Percentiles rank a stretch among this genome's conserved stretches.
Evolutionary conservation across 2,113 vertebrate species (phyloP).

Genomic region (Datnioides undecimradiatus): DNA sequence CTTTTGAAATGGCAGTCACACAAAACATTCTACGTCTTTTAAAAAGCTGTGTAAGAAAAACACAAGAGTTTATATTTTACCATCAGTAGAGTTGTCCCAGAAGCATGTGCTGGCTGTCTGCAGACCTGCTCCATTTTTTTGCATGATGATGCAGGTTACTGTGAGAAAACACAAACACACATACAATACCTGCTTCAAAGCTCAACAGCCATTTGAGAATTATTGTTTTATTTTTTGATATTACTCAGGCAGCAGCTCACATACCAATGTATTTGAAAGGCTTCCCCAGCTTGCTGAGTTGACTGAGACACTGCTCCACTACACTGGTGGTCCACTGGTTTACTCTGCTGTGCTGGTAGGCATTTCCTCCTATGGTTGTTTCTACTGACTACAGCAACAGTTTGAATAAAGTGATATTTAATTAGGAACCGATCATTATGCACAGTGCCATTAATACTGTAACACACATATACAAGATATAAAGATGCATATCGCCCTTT

Average conservation of each 20-base stretch:
- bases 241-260: not conserved
- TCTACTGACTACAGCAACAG: slow-evolving; percentile 87
- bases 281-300: slow-evolving; percentile 94
- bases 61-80: slow-evolving; percentile 77
- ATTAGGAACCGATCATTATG: not conserved
- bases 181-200: not conserved
- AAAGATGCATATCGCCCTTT: too few relatives aligned
- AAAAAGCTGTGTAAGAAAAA: not conserved
- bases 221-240: not conserved
- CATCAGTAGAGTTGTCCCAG: slow-evolving; percentile 96
- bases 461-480: too few relatives aligned
- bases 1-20: too few relatives aligned
- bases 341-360: slow-evolving; percentile 94
- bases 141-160: slow-evolving; percentile 97
- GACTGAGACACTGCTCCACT: slow-evolving; percentile 92
- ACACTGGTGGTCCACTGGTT: slow-evolving; percentile 93
- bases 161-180: slow-evolving; percentile 16
- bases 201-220: not conserved
- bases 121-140: slow-evolving; percentile 95
- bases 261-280: slow-evolving; percentile 97
- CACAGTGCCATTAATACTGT: not conserved
- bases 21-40: not conserved
- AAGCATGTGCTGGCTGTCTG: slow-evolving; percentile 95
- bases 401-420: not conserved
- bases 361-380: slow-evolving; percentile 89